Conservation (phyloP, 2,113 vertebrate genomes). For the Erythrolamprus reginae region DNA sequence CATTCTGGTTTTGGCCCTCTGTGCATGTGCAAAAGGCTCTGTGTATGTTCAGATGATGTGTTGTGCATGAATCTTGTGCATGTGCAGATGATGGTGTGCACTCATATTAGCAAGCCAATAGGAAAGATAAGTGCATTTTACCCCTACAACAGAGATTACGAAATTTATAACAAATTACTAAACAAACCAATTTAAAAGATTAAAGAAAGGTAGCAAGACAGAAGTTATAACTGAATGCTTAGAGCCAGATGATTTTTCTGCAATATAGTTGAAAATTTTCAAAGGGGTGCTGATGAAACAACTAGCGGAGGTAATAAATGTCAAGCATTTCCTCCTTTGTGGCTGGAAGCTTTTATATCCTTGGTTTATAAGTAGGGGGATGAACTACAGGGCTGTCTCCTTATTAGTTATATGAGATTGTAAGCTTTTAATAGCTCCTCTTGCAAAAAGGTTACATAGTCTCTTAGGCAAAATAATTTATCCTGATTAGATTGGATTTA, state of each 20-base stretch:
- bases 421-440: neutral
- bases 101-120: too few species aligned
- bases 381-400: neutral
- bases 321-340: neutral
- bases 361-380: neutral
- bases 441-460: neutral
- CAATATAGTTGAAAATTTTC: neutral
- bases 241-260: neutral
- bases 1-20: too few species aligned
- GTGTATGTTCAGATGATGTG: too few species aligned
- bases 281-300: neutral
- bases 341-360: neutral
- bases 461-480: neutral
- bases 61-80: too few species aligned
- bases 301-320: neutral
- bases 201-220: neutral
- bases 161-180: neutral
- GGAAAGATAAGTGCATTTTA: too few species aligned
- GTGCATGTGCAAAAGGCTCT: too few species aligned
- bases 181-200: neutral
- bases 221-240: neutral
- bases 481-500: neutral
- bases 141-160: neutral
- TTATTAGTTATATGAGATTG: neutral
- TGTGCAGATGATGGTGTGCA: too few species aligned